Conservation (phyloP, 2,113 vertebrate species). For the Andinoacara biseriatus region DNA sequence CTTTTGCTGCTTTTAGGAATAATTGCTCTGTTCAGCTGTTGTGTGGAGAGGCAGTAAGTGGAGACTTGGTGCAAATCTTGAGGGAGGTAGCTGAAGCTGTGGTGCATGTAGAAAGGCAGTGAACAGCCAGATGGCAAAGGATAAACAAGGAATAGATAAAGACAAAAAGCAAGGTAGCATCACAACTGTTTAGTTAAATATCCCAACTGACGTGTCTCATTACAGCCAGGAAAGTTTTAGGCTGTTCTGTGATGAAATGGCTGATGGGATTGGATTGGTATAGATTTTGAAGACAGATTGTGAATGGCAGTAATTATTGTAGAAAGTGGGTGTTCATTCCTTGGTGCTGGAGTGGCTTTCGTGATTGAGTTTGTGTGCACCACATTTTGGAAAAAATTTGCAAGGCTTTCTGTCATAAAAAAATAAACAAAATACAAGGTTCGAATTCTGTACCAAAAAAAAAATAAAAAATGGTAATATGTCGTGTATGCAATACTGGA, state of each 20-base stretch:
- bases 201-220: constrained; percentile 24
- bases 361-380: neutral
- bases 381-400: neutral
- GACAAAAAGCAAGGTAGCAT: constrained; percentile 21
- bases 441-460: neutral
- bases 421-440: neutral
- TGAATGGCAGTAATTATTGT: constrained; percentile 37
- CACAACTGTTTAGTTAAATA: constrained; percentile 12
- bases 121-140: constrained; percentile 50
- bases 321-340: neutral
- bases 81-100: constrained; percentile 30
- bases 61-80: constrained; percentile 16
- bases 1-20: neutral
- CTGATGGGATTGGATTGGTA: constrained; percentile 13
- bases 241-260: neutral
- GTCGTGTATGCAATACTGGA: neutral
- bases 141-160: constrained; percentile 43
- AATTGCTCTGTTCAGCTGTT: constrained; percentile 5
- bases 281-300: constrained; percentile 2
- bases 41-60: constrained; percentile 8
- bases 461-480: neutral
- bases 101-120: constrained; percentile 9
- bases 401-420: neutral
- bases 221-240: constrained; percentile 2
- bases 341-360: constrained; percentile 10